Evolutionary conservation across 1,140 invertebrate species (phyloP), one percentile per base, ranked within the genome.

Genomic region (Melitaea cinxia): DNA sequence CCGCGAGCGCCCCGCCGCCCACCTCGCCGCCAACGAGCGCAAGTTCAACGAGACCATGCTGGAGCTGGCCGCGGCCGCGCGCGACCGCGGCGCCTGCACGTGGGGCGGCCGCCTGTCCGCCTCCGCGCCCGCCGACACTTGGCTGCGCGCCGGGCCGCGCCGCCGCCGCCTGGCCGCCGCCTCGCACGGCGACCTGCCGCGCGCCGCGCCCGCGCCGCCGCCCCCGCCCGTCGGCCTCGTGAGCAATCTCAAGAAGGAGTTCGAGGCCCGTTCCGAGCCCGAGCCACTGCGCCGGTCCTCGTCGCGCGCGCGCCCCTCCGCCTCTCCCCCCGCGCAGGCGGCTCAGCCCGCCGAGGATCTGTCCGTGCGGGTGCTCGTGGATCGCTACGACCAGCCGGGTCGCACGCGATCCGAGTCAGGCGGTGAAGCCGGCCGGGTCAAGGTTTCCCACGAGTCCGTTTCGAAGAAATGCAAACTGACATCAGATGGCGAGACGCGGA

Each of bases 171-270:
- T 76, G 15, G 73, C 82, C 42, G 73, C 76, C 64, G 75, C 78
- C 57, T 82, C 80, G 53, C 80, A 82, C 67, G 77, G 77, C 12
- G 85, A 85, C 75, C 71, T 86, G 71, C 80, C 82, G 52, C 75
- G 80, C 63, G 75, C 77, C 64, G 68, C 75, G 63, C 79, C 72
- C 47, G 45, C 72, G n/a, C 28, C 67, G n/a, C 52, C 60, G 45
- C 65, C 68, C 24, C 72, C 42, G n/a, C 67, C 82, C 91, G 84
- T 30, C 52, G 83, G 83, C 52, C 81, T 82, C 69, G 96, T 97
- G 15, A 94, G 94, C 92, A 96, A 95, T 91, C 92, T 96, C 58
- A 97, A 96, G 86, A 95, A 95, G 83, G 96, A 96, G 80, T 96
- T 97, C 81, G 96, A 97, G 89, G 95, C 95, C 6, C 96, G 96